Conservation (phyloP, 2,113 vertebrate species). For the Caracal caracal region DNA sequence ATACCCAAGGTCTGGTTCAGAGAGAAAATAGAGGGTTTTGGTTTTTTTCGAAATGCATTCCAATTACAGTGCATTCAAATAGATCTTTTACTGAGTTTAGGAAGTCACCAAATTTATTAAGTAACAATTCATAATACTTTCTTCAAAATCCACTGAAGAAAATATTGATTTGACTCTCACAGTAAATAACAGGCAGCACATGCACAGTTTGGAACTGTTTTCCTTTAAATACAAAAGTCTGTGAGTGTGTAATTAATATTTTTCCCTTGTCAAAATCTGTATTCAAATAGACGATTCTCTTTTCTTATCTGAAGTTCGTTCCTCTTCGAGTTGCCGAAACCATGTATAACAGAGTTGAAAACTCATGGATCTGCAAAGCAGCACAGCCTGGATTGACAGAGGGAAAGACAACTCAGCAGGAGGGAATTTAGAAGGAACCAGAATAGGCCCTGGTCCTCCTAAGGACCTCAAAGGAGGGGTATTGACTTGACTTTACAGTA, state of each 20-base stretch:
- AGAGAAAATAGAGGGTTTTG: slow-evolving; percentile 19
- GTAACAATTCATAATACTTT: slow-evolving; percentile 41
- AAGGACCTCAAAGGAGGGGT: neutral
- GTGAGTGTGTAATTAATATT: slow-evolving; percentile 1
- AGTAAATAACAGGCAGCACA: neutral
- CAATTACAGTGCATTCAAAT: slow-evolving; percentile 45
- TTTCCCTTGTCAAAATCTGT: neutral
- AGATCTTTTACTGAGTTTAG: slow-evolving; percentile 41
- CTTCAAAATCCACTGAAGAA: slow-evolving; percentile 36
- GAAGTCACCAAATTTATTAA: slow-evolving; percentile 56
- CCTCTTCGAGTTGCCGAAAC: neutral
- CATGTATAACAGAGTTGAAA: neutral
- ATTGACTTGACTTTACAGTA: neutral
- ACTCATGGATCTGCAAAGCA: neutral
- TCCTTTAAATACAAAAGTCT: slow-evolving; percentile 26
- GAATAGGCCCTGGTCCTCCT: neutral
- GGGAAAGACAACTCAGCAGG: neutral
- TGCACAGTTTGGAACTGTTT: neutral
- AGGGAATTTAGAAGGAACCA: neutral
- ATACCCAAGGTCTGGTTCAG: slow-evolving; percentile 44
- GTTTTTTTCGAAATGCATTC: slow-evolving; percentile 29
- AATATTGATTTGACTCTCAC: slow-evolving; percentile 24
- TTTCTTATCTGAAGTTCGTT: slow-evolving; percentile 31
- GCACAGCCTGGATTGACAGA: neutral
- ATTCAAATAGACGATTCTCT: neutral